Conservation (phyloP, 2,113 vertebrate species). For the Quiscalus mexicanus region DNA sequence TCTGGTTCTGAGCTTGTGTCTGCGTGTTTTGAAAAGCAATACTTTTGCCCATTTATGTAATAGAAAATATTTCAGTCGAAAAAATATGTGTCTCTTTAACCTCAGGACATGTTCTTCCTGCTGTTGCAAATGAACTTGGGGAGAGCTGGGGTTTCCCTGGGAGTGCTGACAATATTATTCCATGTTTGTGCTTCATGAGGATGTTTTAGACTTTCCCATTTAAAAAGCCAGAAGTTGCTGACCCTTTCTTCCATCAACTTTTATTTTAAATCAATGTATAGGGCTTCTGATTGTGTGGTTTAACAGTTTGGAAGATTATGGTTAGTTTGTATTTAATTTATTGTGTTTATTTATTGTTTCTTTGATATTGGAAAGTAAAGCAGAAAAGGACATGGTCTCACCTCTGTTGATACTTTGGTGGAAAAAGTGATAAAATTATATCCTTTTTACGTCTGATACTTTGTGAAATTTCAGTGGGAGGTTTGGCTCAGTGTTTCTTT, state of each 20-base stretch:
- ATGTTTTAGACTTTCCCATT: not conserved
- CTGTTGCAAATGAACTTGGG: rapidly evolving
- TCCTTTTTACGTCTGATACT: not conserved
- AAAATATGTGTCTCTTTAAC: not conserved
- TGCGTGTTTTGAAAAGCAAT: not conserved
- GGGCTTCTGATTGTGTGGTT: not conserved
- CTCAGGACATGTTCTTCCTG: rapidly evolving
- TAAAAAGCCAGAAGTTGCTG: not conserved
- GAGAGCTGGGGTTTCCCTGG: not conserved
- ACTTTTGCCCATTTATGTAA: not conserved
- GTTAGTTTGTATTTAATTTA: not conserved
- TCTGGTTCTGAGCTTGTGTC: not conserved
- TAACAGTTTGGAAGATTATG: not conserved
- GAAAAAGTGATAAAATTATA: not conserved
- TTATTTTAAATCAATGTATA: not conserved
- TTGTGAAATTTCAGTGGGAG: not conserved
- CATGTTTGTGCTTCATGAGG: not conserved
- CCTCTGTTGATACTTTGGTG: not conserved
- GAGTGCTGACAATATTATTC: not conserved
- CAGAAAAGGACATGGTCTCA: not conserved
- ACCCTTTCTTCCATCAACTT: not conserved
- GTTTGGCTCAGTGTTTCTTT: not conserved
- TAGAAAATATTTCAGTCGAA: not conserved
- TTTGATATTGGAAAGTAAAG: not conserved
- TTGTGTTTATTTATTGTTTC: not conserved